Evolutionary conservation across 2,888 invertebrate species (phyloP).

Genomic region (Spodoptera exigua): DNA sequence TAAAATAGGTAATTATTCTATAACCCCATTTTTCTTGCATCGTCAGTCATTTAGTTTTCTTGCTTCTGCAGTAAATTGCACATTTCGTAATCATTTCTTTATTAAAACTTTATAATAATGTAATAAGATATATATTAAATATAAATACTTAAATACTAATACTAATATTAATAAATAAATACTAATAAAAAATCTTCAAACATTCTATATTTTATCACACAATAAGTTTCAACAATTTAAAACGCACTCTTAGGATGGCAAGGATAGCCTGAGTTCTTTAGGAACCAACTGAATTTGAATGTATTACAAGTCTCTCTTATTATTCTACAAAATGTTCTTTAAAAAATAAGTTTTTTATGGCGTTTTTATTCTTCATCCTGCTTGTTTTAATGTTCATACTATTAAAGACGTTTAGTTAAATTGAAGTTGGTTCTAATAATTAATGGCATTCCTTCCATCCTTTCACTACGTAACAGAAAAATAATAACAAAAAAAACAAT

Average conservation of each 20-base stretch:
- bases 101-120: conserved; percentile 27
- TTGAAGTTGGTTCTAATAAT: no score
- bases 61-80: conserved; percentile 43
- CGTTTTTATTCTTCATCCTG: no score
- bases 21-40: conserved; percentile 20
- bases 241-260: neutral
- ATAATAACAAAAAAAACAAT: neutral
- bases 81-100: conserved; percentile 27
- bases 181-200: conserved; percentile 24
- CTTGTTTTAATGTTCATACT: no score
- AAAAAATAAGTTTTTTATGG: no score
- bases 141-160: no score
- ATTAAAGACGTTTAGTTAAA: no score
- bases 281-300: no score
- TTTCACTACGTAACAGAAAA: conserved; percentile 5
- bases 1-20: neutral
- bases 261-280: no score
- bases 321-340: no score
- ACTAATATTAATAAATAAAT: conserved; percentile 13
- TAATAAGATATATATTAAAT: conserved; percentile 13
- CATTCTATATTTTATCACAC: conserved; percentile 24
- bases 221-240: conserved; percentile 5
- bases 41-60: conserved; percentile 25
- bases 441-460: no score
- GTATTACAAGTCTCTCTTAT: no score